phyloP scores from a whole-genome alignment of 2,113 vertebrate species.

The Gopherus flavomarginatus region DNA sequence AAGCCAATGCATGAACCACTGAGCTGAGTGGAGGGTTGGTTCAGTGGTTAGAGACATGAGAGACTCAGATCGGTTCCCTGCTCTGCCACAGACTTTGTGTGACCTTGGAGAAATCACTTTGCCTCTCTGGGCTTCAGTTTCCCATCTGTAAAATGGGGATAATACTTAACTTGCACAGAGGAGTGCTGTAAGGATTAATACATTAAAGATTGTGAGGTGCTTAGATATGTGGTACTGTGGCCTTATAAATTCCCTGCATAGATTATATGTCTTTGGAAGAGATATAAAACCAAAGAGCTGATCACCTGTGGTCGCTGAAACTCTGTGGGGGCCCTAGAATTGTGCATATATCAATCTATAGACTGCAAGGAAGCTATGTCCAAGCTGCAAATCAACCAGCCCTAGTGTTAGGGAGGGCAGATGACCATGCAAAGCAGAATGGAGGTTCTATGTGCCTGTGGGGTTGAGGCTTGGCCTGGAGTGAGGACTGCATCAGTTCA shows the following conservation, averaged over 20 bases:
- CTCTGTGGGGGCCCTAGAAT: neutral
- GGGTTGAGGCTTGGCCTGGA: neutral
- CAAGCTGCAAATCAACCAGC: neutral
- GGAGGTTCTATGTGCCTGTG: neutral
- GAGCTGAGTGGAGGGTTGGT: neutral
- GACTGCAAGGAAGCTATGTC: neutral
- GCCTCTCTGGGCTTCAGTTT: neutral
- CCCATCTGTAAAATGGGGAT: neutral
- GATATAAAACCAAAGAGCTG: neutral
- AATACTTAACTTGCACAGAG: neutral
- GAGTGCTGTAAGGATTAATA: accelerated
- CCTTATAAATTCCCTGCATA: neutral
- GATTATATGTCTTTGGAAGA: neutral
- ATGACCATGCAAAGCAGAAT: neutral
- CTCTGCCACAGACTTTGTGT: neutral
- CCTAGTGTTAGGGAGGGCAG: neutral
- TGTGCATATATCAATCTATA: neutral
- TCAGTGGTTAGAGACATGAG: neutral
- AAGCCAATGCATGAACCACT: too few relatives aligned
- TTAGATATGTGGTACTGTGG: neutral
- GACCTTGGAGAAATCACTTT: neutral
- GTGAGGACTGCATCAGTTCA: neutral
- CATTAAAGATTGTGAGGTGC: neutral
- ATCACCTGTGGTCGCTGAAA: neutral
- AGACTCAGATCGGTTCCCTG: neutral